Percentiles rank a stretch among this genome's conserved stretches.
Evolutionary conservation across 1,140 invertebrate genomes (phyloP).

Genomic region (Atta colombica): DNA sequence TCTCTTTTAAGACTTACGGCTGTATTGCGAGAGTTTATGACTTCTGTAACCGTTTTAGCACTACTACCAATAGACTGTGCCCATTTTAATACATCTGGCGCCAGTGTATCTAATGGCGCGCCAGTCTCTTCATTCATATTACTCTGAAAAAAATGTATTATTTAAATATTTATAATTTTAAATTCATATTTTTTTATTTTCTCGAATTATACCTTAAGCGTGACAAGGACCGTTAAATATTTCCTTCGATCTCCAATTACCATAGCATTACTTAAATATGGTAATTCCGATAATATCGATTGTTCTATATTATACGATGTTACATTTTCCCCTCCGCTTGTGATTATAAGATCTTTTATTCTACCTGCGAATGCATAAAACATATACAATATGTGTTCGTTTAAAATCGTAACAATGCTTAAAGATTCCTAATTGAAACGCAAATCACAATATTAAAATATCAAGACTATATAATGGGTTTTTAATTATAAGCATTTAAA

Average conservation of each 20-base stretch:
- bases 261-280: constrained; percentile 93
- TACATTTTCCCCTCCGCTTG: constrained; percentile 97
- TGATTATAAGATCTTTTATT: constrained; percentile 94
- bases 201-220: constrained; percentile 90
- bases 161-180: not conserved
- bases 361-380: constrained; percentile 76
- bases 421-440: too few species aligned
- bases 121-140: constrained; percentile 90
- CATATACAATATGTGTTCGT: not conserved
- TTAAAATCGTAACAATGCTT: too few species aligned
- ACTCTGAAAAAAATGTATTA: constrained; percentile 86
- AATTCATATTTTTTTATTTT: not conserved
- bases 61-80: constrained; percentile 90
- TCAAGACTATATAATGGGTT: too few species aligned
- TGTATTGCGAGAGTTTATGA: constrained; percentile 88
- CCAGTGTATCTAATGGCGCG: constrained; percentile 91
- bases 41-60: constrained; percentile 91
- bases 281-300: constrained; percentile 91
- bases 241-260: constrained; percentile 95
- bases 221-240: constrained; percentile 94
- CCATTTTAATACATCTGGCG: constrained; percentile 90
- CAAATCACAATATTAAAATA: too few species aligned
- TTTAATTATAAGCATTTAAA: too few species aligned
- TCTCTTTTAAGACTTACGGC: constrained; percentile 78
- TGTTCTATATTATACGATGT: constrained; percentile 95